Evolutionary conservation across 2,888 invertebrate genomes (phyloP).

Genomic region (Pediacus dermestoides): DNA sequence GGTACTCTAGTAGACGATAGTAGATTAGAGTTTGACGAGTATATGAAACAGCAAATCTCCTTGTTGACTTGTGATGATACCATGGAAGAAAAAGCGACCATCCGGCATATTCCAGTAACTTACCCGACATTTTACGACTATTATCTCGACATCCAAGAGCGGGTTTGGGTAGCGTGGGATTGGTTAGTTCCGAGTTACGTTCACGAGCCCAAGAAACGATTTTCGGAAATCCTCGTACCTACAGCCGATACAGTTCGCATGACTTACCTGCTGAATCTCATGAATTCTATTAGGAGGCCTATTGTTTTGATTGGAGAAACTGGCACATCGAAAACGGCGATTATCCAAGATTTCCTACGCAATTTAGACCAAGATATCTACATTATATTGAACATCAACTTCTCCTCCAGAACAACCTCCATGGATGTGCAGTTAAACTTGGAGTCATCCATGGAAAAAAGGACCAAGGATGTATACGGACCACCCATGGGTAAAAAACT

Average conservation of each 20-base stretch:
- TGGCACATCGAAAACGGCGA: conserved; percentile 90
- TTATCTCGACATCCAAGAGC: conserved; percentile 63
- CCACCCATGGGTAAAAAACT: conserved; percentile 87
- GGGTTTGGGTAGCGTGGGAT: conserved; percentile 82
- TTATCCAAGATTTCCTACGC: conserved; percentile 76
- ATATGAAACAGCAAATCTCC: conserved; percentile 61
- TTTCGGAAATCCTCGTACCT: conserved; percentile 83
- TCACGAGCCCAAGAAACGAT: conserved; percentile 67
- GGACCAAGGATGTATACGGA: conserved; percentile 86
- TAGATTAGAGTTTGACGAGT: conserved; percentile 71
- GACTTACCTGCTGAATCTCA: conserved; percentile 72
- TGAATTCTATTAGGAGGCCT: conserved; percentile 73
- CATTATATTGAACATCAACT: conserved; percentile 81
- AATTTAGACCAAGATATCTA: conserved; percentile 66
- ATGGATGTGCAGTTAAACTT: conserved; percentile 85
- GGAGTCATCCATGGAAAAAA: conserved; percentile 84
- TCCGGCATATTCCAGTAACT: conserved; percentile 70
- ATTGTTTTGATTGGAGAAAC: conserved; percentile 86
- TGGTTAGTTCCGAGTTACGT: conserved; percentile 72
- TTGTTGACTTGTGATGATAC: conserved; percentile 68
- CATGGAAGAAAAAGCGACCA: conserved; percentile 59
- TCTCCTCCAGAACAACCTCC: conserved; percentile 87
- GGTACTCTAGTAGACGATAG: conserved; percentile 70
- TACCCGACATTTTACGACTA: conserved; percentile 79
- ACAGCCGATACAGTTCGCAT: conserved; percentile 83